These are phyloP conservation scores for Entomobrya multifasciata DNA, from an alignment of 2,888 invertebrate genomes.

Conservation along the genomic window DNA sequence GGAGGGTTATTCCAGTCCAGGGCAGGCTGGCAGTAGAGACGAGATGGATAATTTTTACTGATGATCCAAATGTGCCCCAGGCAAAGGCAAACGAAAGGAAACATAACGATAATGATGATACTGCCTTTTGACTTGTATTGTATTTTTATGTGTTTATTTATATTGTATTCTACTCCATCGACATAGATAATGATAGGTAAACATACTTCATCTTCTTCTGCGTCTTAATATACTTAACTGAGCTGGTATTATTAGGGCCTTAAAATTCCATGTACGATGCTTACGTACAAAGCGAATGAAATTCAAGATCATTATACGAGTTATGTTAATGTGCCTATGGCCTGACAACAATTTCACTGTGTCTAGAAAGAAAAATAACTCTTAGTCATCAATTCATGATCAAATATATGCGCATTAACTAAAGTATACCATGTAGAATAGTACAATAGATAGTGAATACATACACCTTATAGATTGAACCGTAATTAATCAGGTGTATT, in stretches of 20 bases:
- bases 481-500: conserved; percentile 34
- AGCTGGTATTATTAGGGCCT: conserved; percentile 8
- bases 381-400: too few species aligned
- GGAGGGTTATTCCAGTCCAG: background rate
- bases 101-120: conserved; percentile 1
- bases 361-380: too few species aligned
- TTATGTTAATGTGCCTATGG: background rate
- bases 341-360: too few species aligned
- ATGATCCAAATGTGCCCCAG: background rate
- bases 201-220: too few species aligned
- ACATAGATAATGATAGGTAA: too few species aligned
- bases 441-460: background rate
- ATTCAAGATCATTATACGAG: conserved; percentile 26
- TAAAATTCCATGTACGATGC: conserved; percentile 42
- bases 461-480: background rate
- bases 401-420: too few species aligned
- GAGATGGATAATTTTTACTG: background rate
- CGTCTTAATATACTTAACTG: too few species aligned
- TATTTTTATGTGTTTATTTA: background rate
- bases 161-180: too few species aligned
- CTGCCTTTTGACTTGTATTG: background rate
- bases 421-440: too few species aligned
- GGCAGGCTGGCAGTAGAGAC: too few species aligned
- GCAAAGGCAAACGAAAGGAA: background rate
- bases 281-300: background rate